A percentile compares a stretch with the other conserved stretches of the same genome.
phyloP scores from a whole-genome alignment of 2,888 invertebrate species.

The Epirrhoe alternata region DNA sequence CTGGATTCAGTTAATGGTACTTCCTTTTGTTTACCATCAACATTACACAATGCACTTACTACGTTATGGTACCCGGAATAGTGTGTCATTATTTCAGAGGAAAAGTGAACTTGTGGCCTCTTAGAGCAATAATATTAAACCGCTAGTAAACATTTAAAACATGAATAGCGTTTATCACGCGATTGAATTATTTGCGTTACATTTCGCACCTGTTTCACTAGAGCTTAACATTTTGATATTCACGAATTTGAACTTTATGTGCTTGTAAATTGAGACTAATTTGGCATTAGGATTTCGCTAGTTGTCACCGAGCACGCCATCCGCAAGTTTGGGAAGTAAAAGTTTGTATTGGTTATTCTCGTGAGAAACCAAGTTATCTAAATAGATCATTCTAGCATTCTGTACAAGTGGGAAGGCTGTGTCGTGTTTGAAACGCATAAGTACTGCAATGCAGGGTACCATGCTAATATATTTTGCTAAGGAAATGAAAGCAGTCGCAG shows the following conservation, averaged over 20 bases:
- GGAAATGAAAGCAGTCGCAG: constrained; percentile 13
- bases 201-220: neutral
- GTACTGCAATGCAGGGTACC: constrained; percentile 34
- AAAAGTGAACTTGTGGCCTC: neutral
- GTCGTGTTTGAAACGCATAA: constrained; percentile 29
- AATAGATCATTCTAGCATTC: constrained; percentile 12
- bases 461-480: constrained; percentile 19
- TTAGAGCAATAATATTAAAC: neutral
- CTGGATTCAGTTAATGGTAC: no score
- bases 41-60: neutral
- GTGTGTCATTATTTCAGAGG: neutral
- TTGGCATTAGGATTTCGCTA: constrained; percentile 29
- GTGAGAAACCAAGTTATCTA: constrained; percentile 33
- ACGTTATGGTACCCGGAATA: neutral
- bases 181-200: neutral
- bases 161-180: neutral
- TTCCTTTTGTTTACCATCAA: neutral
- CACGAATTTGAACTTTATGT: constrained; percentile 11
- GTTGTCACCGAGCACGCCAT: constrained; percentile 55
- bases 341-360: constrained; percentile 45
- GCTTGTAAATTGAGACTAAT: constrained; percentile 37
- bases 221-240: constrained; percentile 27
- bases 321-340: constrained; percentile 49
- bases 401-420: constrained; percentile 24
- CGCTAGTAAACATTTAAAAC: neutral